phyloP scores from a whole-genome alignment of 2,113 vertebrate genomes.

The Myrmophylax atrothorax region DNA sequence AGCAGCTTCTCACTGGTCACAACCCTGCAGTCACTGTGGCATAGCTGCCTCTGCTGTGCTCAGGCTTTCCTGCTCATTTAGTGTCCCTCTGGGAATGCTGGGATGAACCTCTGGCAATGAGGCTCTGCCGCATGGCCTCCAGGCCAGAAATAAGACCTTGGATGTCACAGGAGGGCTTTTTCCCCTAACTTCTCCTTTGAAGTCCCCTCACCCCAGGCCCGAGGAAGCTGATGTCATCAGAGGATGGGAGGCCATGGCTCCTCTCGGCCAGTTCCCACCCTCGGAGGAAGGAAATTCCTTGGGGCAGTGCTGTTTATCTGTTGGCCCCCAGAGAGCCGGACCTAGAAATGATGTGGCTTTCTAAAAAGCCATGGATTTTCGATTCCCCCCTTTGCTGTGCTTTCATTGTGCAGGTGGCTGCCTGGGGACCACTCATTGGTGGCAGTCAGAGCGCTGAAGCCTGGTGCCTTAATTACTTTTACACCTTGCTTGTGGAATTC shows the following conservation, averaged over 20 bases:
- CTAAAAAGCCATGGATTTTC: not conserved
- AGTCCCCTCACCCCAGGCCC: not conserved
- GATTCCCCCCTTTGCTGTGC: not conserved
- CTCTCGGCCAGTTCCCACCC: constrained; percentile 57
- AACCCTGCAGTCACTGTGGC: accelerated
- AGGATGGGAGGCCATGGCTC: constrained; percentile 49
- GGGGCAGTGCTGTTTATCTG: constrained; percentile 68
- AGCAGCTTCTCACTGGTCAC: accelerated
- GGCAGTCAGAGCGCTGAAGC: not conserved
- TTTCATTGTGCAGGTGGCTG: constrained; percentile 18
- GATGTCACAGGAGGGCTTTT: constrained; percentile 8
- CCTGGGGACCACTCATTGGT: not conserved
- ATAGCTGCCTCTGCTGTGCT: not conserved
- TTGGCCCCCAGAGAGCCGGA: not conserved
- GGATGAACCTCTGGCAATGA: not conserved
- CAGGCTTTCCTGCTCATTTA: not conserved
- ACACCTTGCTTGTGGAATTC: constrained; percentile 52
- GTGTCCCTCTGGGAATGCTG: not conserved
- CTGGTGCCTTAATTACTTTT: constrained; percentile 40
- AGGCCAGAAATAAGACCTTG: not conserved
- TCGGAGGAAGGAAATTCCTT: constrained; percentile 75
- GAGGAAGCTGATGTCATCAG: constrained; percentile 62
- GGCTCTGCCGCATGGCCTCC: not conserved
- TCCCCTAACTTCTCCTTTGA: constrained; percentile 36
- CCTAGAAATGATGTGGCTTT: not conserved